phyloP scores from a whole-genome alignment of 2,113 vertebrate genomes.

The Corythaeola cristata region DNA sequence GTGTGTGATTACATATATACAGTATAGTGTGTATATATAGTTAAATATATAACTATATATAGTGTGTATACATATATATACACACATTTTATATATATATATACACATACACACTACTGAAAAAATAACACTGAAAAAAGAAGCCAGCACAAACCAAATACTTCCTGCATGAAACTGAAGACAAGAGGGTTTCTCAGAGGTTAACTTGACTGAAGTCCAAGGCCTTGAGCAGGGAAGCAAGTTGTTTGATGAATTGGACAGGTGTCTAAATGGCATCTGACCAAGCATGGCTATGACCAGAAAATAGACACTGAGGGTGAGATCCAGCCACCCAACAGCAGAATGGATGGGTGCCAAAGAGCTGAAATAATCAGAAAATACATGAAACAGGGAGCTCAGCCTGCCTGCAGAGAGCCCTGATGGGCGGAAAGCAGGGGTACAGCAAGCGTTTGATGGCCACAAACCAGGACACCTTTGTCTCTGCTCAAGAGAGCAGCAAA shows the following conservation, averaged over 20 bases:
- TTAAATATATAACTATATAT: background rate
- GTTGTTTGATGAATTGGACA: background rate
- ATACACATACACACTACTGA: background rate
- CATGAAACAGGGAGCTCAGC: background rate
- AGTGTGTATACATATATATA: background rate
- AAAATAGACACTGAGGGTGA: background rate
- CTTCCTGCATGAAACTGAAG: background rate
- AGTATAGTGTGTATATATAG: background rate
- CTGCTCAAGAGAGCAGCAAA: constrained; percentile 12
- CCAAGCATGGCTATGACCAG: background rate
- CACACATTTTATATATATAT: too few species aligned
- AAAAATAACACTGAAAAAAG: background rate
- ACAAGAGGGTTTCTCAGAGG: background rate
- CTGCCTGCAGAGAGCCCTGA: background rate
- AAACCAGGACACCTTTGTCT: background rate
- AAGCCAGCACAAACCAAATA: background rate
- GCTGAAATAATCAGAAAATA: background rate
- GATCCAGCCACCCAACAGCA: background rate
- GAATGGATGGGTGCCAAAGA: background rate
- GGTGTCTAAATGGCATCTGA: constrained; percentile 9
- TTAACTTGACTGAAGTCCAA: background rate
- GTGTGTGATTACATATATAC: background rate
- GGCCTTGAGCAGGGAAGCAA: background rate
- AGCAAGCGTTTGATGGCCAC: background rate
- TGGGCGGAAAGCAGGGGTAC: background rate